Evolutionary conservation across 2,888 invertebrate genomes (phyloP).

Genomic region (Drosophila fungiperda): DNA sequence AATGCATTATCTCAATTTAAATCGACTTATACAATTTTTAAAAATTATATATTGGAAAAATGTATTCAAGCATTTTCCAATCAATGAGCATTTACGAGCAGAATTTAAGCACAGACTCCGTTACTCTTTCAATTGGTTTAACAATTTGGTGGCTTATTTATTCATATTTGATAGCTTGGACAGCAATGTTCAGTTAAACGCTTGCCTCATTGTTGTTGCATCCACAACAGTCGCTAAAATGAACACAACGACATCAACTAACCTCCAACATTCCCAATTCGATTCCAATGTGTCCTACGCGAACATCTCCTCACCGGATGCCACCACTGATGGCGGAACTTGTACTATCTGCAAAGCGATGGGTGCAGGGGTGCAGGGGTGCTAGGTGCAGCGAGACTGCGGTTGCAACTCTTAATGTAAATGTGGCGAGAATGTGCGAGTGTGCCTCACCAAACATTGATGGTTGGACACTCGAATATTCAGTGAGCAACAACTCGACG

Average conservation of each 20-base stretch:
- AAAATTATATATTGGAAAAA: background rate
- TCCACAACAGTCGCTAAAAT: slow-evolving; percentile 26
- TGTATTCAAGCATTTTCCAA: background rate
- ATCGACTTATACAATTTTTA: background rate
- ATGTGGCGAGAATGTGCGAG: background rate
- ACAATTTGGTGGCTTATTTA: slow-evolving; percentile 33
- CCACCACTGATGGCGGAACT: slow-evolving; percentile 69
- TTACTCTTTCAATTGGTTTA: background rate
- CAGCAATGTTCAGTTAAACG: slow-evolving; percentile 35
- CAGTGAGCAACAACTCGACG: slow-evolving; percentile 77
- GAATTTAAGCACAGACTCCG: background rate
- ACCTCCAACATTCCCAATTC: slow-evolving; percentile 22
- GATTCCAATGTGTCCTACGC: slow-evolving; percentile 11
- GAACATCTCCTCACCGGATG: slow-evolving; percentile 48
- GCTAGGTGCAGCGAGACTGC: background rate
- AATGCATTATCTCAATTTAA: background rate
- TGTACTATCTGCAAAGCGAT: slow-evolving; percentile 49
- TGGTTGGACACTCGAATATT: slow-evolving; percentile 65
- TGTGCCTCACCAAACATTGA: slow-evolving; percentile 48
- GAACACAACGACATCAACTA: slow-evolving; percentile 40
- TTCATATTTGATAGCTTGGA: slow-evolving; percentile 45
- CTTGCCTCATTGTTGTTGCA: slow-evolving; percentile 36
- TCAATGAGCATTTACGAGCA: slow-evolving; percentile 1
- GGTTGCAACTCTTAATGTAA: background rate
- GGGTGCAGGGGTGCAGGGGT: background rate